A percentile compares a stretch with the other conserved stretches of the same genome.
These are phyloP conservation scores for Erebia epiphron DNA, from an alignment of 2,888 invertebrate genomes.

Conservation along the genomic window DNA sequence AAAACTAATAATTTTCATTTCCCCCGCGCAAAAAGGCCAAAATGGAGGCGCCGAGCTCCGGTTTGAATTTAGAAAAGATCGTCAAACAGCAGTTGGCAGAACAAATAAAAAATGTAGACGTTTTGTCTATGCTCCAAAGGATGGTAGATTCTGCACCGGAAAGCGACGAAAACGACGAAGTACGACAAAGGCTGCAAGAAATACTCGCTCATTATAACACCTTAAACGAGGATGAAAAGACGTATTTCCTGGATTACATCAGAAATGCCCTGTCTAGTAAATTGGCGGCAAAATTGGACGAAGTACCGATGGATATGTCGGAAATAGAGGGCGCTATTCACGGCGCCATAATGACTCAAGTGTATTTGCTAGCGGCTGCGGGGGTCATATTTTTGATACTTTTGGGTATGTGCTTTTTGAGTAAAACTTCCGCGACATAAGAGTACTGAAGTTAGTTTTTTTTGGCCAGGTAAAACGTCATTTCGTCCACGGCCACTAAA, in stretches of 20 bases:
- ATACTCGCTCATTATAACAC: slow-evolving; percentile 57
- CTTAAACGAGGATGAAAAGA: slow-evolving; percentile 61
- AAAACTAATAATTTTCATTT: slow-evolving; percentile 12
- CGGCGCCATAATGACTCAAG: slow-evolving; percentile 55
- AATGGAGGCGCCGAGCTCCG: slow-evolving; percentile 32
- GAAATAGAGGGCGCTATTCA: slow-evolving; percentile 61
- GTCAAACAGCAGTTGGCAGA: slow-evolving; percentile 62
- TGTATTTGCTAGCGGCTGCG: slow-evolving; percentile 56
- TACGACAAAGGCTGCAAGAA: slow-evolving; percentile 57
- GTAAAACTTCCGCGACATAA: too few species aligned
- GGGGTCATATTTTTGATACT: slow-evolving; percentile 45
- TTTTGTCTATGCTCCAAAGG: slow-evolving; percentile 60
- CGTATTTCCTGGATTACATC: slow-evolving; percentile 60
- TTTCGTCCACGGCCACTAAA: too few species aligned
- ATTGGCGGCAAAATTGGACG: slow-evolving; percentile 55
- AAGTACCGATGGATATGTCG: slow-evolving; percentile 53
- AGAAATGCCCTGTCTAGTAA: slow-evolving; percentile 62
- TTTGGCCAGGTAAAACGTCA: too few species aligned
- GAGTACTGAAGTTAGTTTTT: too few species aligned
- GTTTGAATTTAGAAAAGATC: slow-evolving; percentile 52
- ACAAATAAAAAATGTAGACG: slow-evolving; percentile 64
- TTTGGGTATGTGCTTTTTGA: slow-evolving; percentile 43
- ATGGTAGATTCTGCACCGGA: slow-evolving; percentile 58
- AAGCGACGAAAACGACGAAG: slow-evolving; percentile 60
- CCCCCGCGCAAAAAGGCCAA: slow-evolving; percentile 26